Conservation (phyloP, 2,888 invertebrate genomes). For the Dynastes hyllus region DNA sequence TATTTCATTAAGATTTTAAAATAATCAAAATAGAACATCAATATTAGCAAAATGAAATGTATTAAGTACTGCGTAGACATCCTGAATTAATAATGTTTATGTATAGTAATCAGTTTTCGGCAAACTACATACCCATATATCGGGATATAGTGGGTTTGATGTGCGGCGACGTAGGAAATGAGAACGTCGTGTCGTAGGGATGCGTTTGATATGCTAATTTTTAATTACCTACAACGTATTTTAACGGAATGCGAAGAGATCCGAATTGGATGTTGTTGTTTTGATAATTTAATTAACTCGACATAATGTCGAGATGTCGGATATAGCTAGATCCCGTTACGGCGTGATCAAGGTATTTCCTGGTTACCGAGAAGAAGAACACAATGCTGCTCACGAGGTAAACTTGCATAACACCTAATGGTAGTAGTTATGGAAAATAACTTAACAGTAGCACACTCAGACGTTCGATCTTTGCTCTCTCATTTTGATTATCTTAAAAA, state of each 20-base stretch:
- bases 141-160: background rate
- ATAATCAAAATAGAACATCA: no score
- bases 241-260: background rate
- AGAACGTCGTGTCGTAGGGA: background rate
- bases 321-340: background rate
- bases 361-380: background rate
- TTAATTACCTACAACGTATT: constrained; percentile 17
- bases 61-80: background rate
- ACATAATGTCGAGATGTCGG: background rate
- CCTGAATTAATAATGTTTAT: background rate
- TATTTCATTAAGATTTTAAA: no score
- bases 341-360: background rate
- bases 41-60: background rate
- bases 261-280: background rate
- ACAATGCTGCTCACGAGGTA: background rate
- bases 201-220: constrained; percentile 40
- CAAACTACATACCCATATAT: background rate
- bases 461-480: no score
- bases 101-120: constrained; percentile 4
- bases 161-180: constrained; percentile 8
- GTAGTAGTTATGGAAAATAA: no score
- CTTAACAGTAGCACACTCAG: no score
- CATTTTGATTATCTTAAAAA: no score
- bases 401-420: no score
- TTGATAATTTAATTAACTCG: constrained; percentile 25